Evolutionary conservation across 2,888 invertebrate genomes (phyloP).

Genomic region (Heliconius ethilla): DNA sequence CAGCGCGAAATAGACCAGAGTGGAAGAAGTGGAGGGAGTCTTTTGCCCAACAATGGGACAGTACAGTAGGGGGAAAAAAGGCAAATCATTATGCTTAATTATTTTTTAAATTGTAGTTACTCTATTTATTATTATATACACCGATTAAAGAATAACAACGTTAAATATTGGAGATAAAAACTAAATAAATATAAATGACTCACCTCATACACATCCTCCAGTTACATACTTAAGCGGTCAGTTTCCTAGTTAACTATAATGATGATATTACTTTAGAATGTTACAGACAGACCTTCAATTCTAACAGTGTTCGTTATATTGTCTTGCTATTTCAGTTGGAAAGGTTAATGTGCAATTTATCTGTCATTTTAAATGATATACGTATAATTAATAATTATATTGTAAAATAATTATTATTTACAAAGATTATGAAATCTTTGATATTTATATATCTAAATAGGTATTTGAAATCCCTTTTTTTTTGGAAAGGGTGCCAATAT

Average conservation of each 20-base stretch:
- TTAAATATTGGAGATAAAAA: neutral
- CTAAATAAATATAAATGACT: constrained; percentile 47
- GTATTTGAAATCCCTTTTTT: neutral
- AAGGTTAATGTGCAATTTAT: constrained; percentile 35
- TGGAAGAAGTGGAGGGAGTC: too few relatives aligned
- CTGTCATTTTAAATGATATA: constrained; percentile 26
- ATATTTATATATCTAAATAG: neutral
- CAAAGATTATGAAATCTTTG: neutral
- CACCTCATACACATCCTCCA: constrained; percentile 53
- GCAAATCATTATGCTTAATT: neutral
- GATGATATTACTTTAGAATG: constrained; percentile 34
- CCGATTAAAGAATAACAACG: neutral
- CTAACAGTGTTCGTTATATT: constrained; percentile 29
- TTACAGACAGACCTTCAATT: constrained; percentile 29
- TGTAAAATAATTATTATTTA: neutral
- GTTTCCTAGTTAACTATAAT: constrained; percentile 47
- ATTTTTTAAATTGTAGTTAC: neutral
- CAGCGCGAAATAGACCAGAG: too few relatives aligned
- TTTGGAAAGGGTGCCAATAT: neutral
- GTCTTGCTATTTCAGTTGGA: constrained; percentile 28
- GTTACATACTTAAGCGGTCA: constrained; percentile 58
- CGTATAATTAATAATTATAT: neutral
- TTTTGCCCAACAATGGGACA: too few relatives aligned
- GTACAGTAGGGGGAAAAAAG: too few relatives aligned
- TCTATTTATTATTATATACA: neutral